Evolutionary conservation across 2,888 invertebrate genomes (phyloP), one percentile per base, ranked within the genome.

Genomic region (Ormyrus thymus): DNA sequence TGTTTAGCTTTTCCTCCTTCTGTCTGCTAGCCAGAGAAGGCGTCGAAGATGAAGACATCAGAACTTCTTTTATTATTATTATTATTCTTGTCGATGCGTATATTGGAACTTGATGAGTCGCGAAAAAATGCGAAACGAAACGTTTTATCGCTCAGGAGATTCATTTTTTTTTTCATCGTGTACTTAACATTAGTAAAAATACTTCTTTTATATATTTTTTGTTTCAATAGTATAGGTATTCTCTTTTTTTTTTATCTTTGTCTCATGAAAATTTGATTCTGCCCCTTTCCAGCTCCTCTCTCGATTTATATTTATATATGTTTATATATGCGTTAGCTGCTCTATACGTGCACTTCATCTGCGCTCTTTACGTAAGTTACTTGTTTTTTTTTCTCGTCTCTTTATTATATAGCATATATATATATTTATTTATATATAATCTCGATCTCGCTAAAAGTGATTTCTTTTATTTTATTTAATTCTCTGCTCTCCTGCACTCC

Each of bases 151-250:
- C 68, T 56, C 65, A 58, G 55, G 64, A 69, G 70, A 75, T 64
- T 75, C 59, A 59, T 68, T 53, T 65, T 64, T 69, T 51, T 59
- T 10, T 64, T 78, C 53, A 62, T 10, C 46, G 59, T 68, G 72
- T 76, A 72, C 76, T 80, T 80, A 76, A 76, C 72, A 64, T 80
- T 80, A 80, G 79, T 80, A 80, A 80, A 80, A 80, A 80, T 80
- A 80, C 72, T 76, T 79, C 55, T 71, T 73, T 73, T 75, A 69
- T 76, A 62, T 69, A 66, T 73, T 62, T 45, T 45, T 13, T 66
- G 46, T 46, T 59, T 75, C 58, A 66, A 64, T 64, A 76, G 70
- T 75, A 76, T 29, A 69, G 53, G 61, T 68, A 62, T 76, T 76
- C 46, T 76, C 58, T 65, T 61, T 50, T 71, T 71, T 70, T 50